Conservation (phyloP, 2,797 vertebrate genomes). For the Anniella stebbinsi region DNA sequence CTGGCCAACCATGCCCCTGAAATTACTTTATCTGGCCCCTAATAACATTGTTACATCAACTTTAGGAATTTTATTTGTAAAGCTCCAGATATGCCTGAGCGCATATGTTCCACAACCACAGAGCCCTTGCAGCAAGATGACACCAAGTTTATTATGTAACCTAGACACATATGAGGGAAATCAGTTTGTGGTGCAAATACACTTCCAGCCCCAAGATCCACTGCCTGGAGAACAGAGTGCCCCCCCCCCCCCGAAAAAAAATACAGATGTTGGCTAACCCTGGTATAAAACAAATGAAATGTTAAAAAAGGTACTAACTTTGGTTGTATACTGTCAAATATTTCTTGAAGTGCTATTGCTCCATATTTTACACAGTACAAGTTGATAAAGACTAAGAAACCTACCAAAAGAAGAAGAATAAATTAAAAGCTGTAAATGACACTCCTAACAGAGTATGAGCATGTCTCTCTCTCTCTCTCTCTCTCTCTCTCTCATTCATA, state of each 20-base stretch:
- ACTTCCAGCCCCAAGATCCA: background rate
- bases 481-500: no score
- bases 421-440: slow-evolving; percentile 33
- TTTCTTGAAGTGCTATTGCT: slow-evolving; percentile 94
- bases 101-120: background rate
- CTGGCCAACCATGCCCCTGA: background rate
- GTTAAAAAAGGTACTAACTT: slow-evolving; percentile 85
- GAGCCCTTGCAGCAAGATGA: background rate
- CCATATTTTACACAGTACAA: slow-evolving; percentile 95
- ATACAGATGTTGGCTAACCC: background rate
- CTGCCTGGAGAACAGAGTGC: background rate
- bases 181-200: background rate
- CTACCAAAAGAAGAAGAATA: slow-evolving; percentile 76
- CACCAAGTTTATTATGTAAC: background rate
- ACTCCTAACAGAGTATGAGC: background rate
- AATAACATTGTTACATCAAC: background rate
- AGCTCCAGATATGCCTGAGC: background rate
- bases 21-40: background rate
- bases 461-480: background rate
- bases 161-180: background rate
- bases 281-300: background rate
- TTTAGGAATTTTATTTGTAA: background rate
- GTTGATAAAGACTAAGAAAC: slow-evolving; percentile 98
- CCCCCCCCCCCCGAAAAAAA: no score
- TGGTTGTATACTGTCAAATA: slow-evolving; percentile 97